phyloP scores from a whole-genome alignment of 2,113 vertebrate genomes.

The Tachysurus vachellii region DNA sequence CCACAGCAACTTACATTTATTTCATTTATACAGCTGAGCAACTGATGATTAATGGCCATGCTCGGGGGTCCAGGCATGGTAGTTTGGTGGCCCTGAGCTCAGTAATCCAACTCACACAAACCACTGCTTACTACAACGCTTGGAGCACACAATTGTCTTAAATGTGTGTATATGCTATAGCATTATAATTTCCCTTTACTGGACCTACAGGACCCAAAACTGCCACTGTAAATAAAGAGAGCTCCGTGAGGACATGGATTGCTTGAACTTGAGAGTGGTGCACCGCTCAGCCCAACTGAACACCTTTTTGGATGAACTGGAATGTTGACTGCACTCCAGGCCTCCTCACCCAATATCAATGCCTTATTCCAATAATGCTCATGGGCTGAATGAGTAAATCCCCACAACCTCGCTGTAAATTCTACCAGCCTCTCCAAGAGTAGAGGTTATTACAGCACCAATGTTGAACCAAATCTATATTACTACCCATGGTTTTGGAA shows the following conservation, averaged over 20 bases:
- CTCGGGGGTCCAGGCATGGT: too few relatives aligned
- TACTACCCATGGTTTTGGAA: neutral
- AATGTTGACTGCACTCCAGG: too few relatives aligned
- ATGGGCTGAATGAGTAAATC: neutral
- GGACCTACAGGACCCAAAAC: too few relatives aligned
- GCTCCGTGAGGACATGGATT: neutral
- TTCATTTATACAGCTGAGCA: too few relatives aligned
- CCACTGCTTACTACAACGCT: too few relatives aligned
- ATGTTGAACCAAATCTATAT: neutral
- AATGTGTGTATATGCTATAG: neutral
- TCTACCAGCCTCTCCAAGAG: neutral
- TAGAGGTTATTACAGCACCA: neutral
- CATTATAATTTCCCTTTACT: neutral
- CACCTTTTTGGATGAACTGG: neutral
- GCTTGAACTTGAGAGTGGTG: neutral
- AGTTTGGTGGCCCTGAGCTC: too few relatives aligned
- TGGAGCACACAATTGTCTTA: neutral
- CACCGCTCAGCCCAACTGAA: neutral
- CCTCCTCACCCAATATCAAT: too few relatives aligned
- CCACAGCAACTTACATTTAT: too few relatives aligned
- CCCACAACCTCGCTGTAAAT: neutral
- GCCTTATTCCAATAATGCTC: too few relatives aligned
- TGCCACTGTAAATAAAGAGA: neutral
- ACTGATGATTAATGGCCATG: too few relatives aligned
- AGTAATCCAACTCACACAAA: too few relatives aligned